A percentile compares a stretch with the other conserved stretches of the same genome.
phyloP scores from a whole-genome alignment of 2,113 vertebrate species.

The Mormyrus iriodes region DNA sequence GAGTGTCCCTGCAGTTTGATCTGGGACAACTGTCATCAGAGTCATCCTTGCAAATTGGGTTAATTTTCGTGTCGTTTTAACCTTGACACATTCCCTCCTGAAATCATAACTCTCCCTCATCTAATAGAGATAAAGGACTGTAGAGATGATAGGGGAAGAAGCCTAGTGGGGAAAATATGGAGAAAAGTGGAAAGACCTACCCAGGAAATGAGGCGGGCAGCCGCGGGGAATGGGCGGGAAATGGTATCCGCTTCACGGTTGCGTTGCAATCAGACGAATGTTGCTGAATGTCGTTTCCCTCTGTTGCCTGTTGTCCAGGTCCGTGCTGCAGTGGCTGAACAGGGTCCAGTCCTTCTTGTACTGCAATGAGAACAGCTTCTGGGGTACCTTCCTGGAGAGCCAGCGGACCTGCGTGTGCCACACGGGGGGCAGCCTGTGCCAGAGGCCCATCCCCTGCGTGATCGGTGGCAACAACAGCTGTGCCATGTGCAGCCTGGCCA shows the following conservation, averaged over 20 bases:
- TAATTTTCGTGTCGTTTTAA: conserved; percentile 58
- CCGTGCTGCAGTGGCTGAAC: conserved; percentile 96
- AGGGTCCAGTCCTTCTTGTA: conserved; percentile 96
- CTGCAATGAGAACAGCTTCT: conserved; percentile 98
- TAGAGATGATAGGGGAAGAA: conserved; percentile 52
- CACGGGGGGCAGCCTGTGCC: conserved; percentile 85
- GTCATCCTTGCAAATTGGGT: conserved; percentile 43
- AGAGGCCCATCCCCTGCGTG: conserved; percentile 92
- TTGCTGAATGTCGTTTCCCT: background rate
- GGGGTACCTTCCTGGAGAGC: conserved; percentile 96
- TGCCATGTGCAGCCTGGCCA: conserved; percentile 98
- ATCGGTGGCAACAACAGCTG: conserved; percentile 98
- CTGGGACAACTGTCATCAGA: conserved; percentile 34
- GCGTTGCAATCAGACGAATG: conserved; percentile 19
- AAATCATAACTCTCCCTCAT: conserved; percentile 31
- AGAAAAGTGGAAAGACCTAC: conserved; percentile 48
- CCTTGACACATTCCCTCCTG: conserved; percentile 47
- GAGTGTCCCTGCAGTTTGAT: background rate
- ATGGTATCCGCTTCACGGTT: background rate
- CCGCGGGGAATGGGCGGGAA: background rate
- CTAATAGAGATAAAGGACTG: conserved; percentile 49
- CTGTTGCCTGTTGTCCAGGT: conserved; percentile 57
- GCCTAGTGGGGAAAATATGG: conserved; percentile 41
- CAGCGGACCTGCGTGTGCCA: conserved; percentile 94
- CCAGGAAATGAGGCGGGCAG: conserved; percentile 39